Evolutionary conservation across 92 coral and sea anemone genomes (phyloP).

Genomic region (Phenganax stokvisi): DNA sequence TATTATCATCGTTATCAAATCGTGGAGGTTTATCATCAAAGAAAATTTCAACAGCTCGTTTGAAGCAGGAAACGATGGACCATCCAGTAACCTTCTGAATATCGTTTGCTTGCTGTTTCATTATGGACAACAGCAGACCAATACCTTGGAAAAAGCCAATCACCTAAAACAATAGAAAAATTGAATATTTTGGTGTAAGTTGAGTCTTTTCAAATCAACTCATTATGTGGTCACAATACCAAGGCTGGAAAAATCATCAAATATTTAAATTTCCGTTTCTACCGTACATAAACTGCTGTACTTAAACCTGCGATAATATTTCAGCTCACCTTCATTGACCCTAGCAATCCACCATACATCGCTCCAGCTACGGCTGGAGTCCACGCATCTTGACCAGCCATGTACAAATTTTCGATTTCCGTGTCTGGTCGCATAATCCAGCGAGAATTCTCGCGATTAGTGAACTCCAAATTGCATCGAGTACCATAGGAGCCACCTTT

Average conservation of each 20-base stretch:
- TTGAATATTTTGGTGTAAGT: no score
- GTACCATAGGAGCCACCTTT: conserved; percentile 27
- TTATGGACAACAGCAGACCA: conserved; percentile 16
- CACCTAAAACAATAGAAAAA: conserved; percentile 18
- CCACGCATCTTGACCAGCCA: conserved; percentile 35
- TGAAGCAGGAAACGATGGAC: conserved; percentile 4
- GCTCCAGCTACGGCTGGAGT: conserved; percentile 35
- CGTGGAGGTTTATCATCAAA: conserved; percentile 25
- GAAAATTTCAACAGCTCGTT: conserved; percentile 25
- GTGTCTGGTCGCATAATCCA: conserved; percentile 31
- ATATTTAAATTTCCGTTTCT: no score
- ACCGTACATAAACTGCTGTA: no score
- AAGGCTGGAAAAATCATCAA: no score
- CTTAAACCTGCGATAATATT: no score
- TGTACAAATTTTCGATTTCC: conserved; percentile 16
- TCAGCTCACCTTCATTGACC: conserved; percentile 13
- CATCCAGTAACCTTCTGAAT: conserved; percentile 24
- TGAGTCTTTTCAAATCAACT: no score
- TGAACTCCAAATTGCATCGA: conserved; percentile 25
- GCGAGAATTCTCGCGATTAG: conserved; percentile 25
- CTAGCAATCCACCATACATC: conserved; percentile 21
- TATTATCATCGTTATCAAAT: neutral
- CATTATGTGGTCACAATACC: no score
- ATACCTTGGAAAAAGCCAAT: conserved; percentile 29
- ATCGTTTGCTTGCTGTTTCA: conserved; percentile 25